phyloP scores from a whole-genome alignment of 2,113 vertebrate genomes.

The Colius striatus region DNA sequence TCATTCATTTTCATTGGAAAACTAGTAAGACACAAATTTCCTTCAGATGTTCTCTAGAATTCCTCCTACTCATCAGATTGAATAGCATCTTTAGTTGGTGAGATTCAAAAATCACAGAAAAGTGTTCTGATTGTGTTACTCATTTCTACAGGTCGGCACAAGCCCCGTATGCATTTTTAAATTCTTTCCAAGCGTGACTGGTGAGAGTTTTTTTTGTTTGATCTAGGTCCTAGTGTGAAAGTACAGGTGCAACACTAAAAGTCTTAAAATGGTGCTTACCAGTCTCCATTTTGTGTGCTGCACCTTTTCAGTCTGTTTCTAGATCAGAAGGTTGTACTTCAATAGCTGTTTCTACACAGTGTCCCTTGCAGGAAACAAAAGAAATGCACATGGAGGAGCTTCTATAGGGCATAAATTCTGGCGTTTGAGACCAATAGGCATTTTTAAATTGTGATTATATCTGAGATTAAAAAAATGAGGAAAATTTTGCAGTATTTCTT shows the following conservation, averaged over 20 bases:
- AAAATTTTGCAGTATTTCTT: background rate
- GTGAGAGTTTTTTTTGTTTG: background rate
- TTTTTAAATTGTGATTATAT: background rate
- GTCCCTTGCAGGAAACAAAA: background rate
- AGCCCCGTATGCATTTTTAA: background rate
- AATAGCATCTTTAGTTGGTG: constrained; percentile 20
- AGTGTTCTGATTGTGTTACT: background rate
- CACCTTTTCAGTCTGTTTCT: background rate
- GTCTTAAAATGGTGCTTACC: background rate
- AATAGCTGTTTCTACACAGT: background rate
- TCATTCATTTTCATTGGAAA: constrained; percentile 72
- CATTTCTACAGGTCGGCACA: background rate
- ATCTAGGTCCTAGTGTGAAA: background rate
- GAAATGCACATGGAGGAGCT: background rate
- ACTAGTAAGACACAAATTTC: constrained; percentile 22
- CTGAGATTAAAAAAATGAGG: background rate
- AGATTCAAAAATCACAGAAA: constrained; percentile 47
- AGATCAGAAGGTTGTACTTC: background rate
- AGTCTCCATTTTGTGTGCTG: background rate
- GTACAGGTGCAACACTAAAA: background rate
- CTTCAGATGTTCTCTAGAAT: constrained; percentile 21
- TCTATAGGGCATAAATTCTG: background rate
- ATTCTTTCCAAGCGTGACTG: background rate
- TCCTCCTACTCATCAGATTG: constrained; percentile 14
- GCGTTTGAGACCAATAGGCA: background rate